These are phyloP conservation scores for Meiosimyza platycephala DNA, from an alignment of 2,888 invertebrate genomes.

Conservation along the genomic window DNA sequence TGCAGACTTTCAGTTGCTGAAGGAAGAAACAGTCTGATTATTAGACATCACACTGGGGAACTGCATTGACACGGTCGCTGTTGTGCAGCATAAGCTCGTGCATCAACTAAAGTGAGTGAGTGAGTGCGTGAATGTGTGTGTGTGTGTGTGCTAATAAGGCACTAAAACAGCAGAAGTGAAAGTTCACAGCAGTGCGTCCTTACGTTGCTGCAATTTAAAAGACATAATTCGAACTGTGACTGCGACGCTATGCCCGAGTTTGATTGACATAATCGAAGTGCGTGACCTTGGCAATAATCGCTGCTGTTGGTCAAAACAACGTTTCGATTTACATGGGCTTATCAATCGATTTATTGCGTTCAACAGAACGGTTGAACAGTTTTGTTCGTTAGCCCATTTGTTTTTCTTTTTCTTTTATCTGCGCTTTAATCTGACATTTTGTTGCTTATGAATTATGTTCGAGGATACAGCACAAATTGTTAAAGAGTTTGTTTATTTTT, in stretches of 20 bases:
- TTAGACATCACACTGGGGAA: conserved; percentile 71
- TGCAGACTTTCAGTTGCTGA: conserved; percentile 29
- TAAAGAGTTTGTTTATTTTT: conserved; percentile 67
- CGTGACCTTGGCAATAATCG: too few relatives aligned
- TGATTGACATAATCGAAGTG: too few relatives aligned
- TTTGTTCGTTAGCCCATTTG: too few relatives aligned
- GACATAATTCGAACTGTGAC: not conserved
- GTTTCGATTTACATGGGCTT: too few relatives aligned
- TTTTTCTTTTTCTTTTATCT: conserved; percentile 20
- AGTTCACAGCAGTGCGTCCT: not conserved
- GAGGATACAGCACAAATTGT: conserved; percentile 63
- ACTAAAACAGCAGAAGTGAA: too few relatives aligned
- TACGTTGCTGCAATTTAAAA: not conserved
- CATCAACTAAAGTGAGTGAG: conserved; percentile 64
- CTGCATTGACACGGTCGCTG: conserved; percentile 72
- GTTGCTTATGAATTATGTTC: conserved; percentile 48
- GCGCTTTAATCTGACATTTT: not conserved
- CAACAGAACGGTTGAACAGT: too few relatives aligned
- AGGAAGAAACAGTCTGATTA: conserved; percentile 11
- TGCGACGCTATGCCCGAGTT: too few relatives aligned
- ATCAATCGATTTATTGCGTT: too few relatives aligned
- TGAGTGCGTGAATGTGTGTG: conserved; percentile 14
- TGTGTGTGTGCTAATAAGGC: not conserved
- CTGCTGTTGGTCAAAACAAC: not conserved
- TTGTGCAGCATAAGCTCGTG: conserved; percentile 67